Percentiles rank a stretch among this genome's conserved stretches.
Evolutionary conservation across 2,888 invertebrate species (phyloP).

Genomic region (Eurytoma adleriae): DNA sequence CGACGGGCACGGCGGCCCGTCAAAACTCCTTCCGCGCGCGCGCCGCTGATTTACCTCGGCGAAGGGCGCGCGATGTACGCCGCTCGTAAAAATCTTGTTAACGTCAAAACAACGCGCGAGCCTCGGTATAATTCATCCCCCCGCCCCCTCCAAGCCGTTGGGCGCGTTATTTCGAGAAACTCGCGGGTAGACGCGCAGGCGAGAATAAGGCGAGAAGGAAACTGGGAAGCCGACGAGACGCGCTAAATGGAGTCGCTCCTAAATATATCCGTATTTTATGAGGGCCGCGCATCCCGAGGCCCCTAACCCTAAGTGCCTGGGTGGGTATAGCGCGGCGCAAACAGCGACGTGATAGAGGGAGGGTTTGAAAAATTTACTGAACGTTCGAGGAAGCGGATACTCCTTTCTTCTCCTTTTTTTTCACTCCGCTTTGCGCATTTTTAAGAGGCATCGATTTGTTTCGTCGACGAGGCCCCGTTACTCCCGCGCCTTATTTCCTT

Average conservation of each 20-base stretch:
- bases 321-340: not conserved
- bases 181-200: not conserved
- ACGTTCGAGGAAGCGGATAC: not conserved
- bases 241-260: slow-evolving; percentile 16
- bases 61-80: slow-evolving; percentile 3
- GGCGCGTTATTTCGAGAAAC: slow-evolving; percentile 20
- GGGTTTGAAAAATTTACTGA: slow-evolving; percentile 18
- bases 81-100: slow-evolving; percentile 24
- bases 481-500: no score
- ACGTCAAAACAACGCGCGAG: slow-evolving; percentile 23
- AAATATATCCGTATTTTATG: slow-evolving; percentile 43
- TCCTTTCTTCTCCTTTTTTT: not conserved
- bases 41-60: not conserved
- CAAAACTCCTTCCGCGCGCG: not conserved
- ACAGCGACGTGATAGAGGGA: not conserved
- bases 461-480: not conserved
- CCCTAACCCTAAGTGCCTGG: slow-evolving; percentile 10
- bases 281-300: not conserved
- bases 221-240: not conserved
- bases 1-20: not conserved
- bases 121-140: slow-evolving; percentile 2
- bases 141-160: not conserved
- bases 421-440: no score
- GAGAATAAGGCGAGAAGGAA: not conserved
- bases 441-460: not conserved